Evolutionary conservation across 2,797 vertebrate species (phyloP), one percentile per base, ranked within the genome.

Genomic region (Cirrhinus mrigala): DNA sequence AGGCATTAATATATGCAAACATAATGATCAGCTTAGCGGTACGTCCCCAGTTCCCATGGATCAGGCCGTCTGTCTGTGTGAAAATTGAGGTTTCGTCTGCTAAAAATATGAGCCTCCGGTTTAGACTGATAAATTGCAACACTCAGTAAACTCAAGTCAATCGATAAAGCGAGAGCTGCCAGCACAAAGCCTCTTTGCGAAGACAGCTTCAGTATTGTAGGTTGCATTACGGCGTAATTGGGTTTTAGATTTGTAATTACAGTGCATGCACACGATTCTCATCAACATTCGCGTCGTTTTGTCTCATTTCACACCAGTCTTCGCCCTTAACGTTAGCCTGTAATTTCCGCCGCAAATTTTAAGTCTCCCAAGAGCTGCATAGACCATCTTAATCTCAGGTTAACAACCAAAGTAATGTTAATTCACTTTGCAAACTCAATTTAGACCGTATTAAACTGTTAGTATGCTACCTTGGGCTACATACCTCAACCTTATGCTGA

Each of bases 1-100:
- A 27, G 71, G 66, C 87, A 44, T 89, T 94, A 94, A 95, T 94
- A 91, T 93, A 94, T 93, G 93, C 92, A 91, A 91, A 89, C 93
- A 92, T 94, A 94, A 94, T 94, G 92, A 94, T 92, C 89, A 90
- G 89, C 91, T 92, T 91, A 89, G 86, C 68, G 24, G 74, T 75
- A 27, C 44, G 48, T 71, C 69, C 58, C 68, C 27, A 58, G 66
- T 75, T 85, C 40, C 82, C 83, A 74, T 69, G 68, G 56, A 81
- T 79, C 79, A 52, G n/a, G 33, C 48, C 20, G 29, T 73, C 70
- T 69, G 66, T 84, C 81, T 84, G 48, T 79, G 50, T 33, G 58
- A 84, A 50, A 52, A 75, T 15, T 46, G 24, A 79, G 69, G 68
- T 56, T 87, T 68, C 73, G 77, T 66, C 79, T 81, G 77, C 70